Conservation (phyloP, 2,888 invertebrate species). For the Ellobium chinense region DNA sequence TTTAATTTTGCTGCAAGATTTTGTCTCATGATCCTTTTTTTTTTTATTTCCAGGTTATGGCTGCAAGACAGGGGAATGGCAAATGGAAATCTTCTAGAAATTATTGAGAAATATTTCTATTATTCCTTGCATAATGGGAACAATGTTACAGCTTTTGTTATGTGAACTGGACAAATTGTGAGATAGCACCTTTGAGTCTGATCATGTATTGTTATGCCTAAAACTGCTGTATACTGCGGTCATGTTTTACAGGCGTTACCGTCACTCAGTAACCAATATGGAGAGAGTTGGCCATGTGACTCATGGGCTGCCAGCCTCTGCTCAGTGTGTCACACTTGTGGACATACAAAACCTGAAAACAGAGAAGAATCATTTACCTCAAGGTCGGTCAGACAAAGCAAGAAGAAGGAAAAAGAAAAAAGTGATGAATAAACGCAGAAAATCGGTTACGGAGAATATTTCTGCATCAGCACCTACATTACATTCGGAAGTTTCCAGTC, state of each 20-base stretch:
- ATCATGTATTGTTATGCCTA: not conserved
- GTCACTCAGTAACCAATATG: not conserved
- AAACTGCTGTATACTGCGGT: not conserved
- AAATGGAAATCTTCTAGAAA: no score
- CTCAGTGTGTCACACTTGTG: conserved; percentile 11
- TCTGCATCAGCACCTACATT: not conserved
- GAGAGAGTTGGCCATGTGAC: not conserved
- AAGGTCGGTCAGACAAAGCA: not conserved
- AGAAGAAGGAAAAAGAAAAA: not conserved
- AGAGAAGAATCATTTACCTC: no score
- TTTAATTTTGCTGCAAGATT: no score
- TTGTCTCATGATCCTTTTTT: no score
- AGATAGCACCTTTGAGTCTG: not conserved
- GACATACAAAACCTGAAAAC: not conserved
- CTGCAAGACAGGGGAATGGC: no score
- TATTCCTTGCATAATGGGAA: no score
- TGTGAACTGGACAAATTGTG: not conserved
- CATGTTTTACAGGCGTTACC: conserved; percentile 4
- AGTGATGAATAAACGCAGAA: not conserved
- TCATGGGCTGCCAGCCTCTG: not conserved
- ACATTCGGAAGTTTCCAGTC: not conserved
- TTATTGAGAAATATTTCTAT: no score
- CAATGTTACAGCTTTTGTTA: no score
- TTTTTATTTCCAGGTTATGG: no score
- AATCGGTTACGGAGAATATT: not conserved